Percentiles rank a stretch among this genome's conserved stretches.
phyloP scores from a whole-genome alignment of 2,113 vertebrate species.

The Tympanuchus pallidicinctus region DNA sequence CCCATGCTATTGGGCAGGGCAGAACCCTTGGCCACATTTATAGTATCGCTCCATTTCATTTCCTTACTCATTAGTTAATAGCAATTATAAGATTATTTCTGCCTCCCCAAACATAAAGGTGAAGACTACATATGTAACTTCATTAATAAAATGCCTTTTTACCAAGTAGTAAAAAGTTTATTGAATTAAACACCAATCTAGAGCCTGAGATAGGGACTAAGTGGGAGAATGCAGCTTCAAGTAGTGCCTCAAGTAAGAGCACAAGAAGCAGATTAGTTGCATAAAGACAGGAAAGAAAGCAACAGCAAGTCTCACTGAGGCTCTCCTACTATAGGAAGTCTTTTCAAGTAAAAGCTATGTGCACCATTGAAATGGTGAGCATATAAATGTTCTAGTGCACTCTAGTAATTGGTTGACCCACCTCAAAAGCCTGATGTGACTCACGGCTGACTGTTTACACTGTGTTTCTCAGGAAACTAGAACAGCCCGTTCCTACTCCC shows the following conservation, averaged over 20 bases:
- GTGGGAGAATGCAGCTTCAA: not conserved
- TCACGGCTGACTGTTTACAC: slow-evolving; percentile 1
- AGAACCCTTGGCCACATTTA: not conserved
- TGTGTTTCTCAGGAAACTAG: not conserved
- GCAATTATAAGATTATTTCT: not conserved
- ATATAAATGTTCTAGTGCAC: not conserved
- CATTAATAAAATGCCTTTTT: not conserved
- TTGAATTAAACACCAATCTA: not conserved
- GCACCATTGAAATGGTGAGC: not conserved
- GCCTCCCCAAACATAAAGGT: not conserved
- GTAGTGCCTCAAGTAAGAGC: not conserved
- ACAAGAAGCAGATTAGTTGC: not conserved
- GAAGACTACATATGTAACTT: not conserved
- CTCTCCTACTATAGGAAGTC: not conserved
- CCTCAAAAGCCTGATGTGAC: not conserved
- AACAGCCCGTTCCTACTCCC: not conserved
- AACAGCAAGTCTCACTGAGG: not conserved
- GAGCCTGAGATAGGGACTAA: not conserved
- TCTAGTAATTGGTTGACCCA: not conserved
- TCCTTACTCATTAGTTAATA: not conserved
- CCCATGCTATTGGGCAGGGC: not conserved
- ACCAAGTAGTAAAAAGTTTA: not conserved
- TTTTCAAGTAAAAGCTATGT: not conserved
- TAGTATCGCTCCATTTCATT: not conserved
- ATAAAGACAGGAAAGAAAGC: not conserved